Conservation (phyloP, 1,140 invertebrate genomes). For the Gryllus bimaculatus region DNA sequence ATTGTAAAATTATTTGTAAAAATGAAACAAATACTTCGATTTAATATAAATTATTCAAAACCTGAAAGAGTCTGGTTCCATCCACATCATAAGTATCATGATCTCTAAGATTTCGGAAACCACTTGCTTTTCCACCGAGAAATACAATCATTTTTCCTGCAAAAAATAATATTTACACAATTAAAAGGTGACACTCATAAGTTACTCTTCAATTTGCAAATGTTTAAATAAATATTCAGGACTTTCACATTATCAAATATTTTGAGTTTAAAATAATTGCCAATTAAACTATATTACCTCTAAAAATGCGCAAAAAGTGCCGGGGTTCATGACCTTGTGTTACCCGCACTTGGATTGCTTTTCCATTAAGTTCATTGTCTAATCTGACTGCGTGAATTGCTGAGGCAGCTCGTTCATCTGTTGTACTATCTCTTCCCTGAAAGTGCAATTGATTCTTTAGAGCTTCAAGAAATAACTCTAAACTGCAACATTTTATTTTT, state of each 20-base stretch:
- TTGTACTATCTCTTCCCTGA: conserved; percentile 44
- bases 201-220: neutral
- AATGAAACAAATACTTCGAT: conserved; percentile 10
- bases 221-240: neutral
- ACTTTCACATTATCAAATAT: no score
- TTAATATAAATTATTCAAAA: conserved; percentile 26
- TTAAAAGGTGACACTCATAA: no score
- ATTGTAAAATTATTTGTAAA: neutral
- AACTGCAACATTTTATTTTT: neutral
- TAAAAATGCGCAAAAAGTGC: conserved; percentile 69
- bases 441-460: conserved; percentile 13
- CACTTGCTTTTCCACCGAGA: conserved; percentile 49
- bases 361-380: conserved; percentile 48
- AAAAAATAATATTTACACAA: neutral
- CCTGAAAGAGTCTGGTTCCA: conserved; percentile 51
- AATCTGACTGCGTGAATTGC: conserved; percentile 51
- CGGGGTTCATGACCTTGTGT: conserved; percentile 62
- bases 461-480: neutral
- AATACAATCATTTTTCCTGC: conserved; percentile 48
- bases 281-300: conserved; percentile 38
- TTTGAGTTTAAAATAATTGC: neutral
- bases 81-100: conserved; percentile 52
- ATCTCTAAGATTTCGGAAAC: conserved; percentile 46
- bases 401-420: conserved; percentile 51
- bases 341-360: conserved; percentile 54